These are phyloP conservation scores for Clistopyga incitator DNA, from an alignment of 2,888 invertebrate species.

Conservation along the genomic window DNA sequence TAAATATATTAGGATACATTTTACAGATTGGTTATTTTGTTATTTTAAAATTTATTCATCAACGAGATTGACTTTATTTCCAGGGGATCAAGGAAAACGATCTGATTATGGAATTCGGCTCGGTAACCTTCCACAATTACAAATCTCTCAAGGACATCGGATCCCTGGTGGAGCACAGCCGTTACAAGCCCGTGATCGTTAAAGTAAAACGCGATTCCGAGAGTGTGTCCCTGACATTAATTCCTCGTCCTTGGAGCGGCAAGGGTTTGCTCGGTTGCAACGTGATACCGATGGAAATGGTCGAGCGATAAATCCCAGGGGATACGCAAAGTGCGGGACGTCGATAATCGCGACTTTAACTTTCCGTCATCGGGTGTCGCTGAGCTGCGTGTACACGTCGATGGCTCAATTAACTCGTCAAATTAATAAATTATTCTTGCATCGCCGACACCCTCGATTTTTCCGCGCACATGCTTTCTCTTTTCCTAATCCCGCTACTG, in stretches of 20 bases:
- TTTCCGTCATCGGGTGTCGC: slow-evolving; percentile 12
- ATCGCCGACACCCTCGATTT: slow-evolving; percentile 24
- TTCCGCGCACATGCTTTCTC: slow-evolving; percentile 40
- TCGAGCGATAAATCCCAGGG: slow-evolving; percentile 80
- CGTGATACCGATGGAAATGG: slow-evolving; percentile 85
- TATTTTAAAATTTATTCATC: no score
- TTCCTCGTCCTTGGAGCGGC: slow-evolving; percentile 91
- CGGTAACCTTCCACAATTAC: slow-evolving; percentile 90
- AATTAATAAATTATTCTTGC: slow-evolving; percentile 64
- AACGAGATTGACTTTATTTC: slow-evolving; percentile 62
- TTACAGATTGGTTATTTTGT: no score
- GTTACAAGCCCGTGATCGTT: slow-evolving; percentile 85
- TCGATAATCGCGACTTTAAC: background rate
- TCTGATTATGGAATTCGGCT: slow-evolving; percentile 91
- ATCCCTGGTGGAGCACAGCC: slow-evolving; percentile 88
- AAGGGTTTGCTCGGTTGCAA: slow-evolving; percentile 92
- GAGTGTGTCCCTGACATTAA: slow-evolving; percentile 86
- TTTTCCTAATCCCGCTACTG: slow-evolving; percentile 30
- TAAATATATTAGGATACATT: no score
- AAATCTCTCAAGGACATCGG: slow-evolving; percentile 89
- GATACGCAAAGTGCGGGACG: background rate
- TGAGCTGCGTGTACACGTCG: slow-evolving; percentile 4
- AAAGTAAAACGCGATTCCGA: slow-evolving; percentile 86
- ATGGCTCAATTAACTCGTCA: slow-evolving; percentile 20
- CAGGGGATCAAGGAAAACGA: slow-evolving; percentile 91